Conservation (phyloP, 2,888 invertebrate genomes). For the Pristionchus arcanus region DNA sequence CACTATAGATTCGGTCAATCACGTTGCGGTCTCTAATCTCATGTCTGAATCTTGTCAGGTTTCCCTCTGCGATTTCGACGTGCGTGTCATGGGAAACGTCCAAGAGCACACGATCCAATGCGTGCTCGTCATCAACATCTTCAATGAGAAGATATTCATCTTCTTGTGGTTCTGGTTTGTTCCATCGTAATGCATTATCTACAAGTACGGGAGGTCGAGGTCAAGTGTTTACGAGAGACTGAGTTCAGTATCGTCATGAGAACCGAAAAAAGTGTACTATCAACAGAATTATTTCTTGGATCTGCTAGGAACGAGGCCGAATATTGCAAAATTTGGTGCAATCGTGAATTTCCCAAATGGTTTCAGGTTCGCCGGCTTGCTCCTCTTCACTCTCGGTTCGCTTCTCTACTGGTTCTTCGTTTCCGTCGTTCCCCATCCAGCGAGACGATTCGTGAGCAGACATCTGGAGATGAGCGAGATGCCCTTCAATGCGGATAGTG, state of each 20-base stretch:
- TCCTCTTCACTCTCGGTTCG: conserved; percentile 73
- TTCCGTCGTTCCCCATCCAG: conserved; percentile 68
- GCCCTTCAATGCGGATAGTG: conserved; percentile 74
- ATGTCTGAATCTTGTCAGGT: background rate
- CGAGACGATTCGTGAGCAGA: conserved; percentile 73
- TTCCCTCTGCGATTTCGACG: conserved; percentile 77
- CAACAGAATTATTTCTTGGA: too few species aligned
- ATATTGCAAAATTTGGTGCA: too few species aligned
- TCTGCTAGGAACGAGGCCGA: background rate
- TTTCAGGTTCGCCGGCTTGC: conserved; percentile 69
- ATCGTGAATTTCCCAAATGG: too few species aligned
- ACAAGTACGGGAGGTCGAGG: too few species aligned
- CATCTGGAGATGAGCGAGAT: conserved; percentile 79
- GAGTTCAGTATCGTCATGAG: too few species aligned
- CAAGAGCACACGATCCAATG: conserved; percentile 79
- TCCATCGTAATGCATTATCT: too few species aligned
- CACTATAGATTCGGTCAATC: too few species aligned
- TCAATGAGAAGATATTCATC: conserved; percentile 73
- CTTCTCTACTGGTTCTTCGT: conserved; percentile 77
- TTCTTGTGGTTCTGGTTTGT: conserved; percentile 78
- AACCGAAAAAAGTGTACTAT: too few species aligned
- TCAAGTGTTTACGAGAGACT: too few species aligned
- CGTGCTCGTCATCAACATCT: conserved; percentile 75
- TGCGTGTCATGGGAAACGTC: conserved; percentile 78
- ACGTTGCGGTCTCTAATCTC: background rate